phyloP scores from a whole-genome alignment of 1,140 invertebrate species.

The Caenorhabditis tropicalis region DNA sequence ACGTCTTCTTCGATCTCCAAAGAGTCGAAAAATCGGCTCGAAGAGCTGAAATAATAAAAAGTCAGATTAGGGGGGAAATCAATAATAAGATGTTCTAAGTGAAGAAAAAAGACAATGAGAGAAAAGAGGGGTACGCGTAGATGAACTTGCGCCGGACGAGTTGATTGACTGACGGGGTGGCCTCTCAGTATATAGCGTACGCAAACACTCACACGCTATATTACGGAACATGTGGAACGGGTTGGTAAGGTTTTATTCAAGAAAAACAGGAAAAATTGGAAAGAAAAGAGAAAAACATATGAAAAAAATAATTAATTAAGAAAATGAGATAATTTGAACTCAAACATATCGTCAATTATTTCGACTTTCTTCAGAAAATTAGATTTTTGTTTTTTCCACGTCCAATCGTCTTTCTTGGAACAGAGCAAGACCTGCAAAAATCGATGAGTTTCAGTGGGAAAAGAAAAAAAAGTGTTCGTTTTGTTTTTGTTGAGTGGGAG shows the following conservation, averaged over 20 bases:
- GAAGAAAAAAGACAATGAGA: conserved; percentile 8
- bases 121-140: background rate
- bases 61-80: background rate
- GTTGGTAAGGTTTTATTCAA: background rate
- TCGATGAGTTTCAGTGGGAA: conserved; percentile 6
- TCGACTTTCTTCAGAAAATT: background rate
- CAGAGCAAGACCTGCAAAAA: conserved; percentile 34
- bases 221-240: background rate
- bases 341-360: conserved; percentile 1
- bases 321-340: background rate
- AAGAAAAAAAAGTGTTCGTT: background rate
- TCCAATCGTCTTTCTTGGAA: conserved; percentile 35
- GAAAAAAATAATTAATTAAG: background rate
- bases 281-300: background rate
- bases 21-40: no score
- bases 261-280: background rate
- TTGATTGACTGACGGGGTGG: conserved; percentile 9
- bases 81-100: background rate
- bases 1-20: no score
- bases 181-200: background rate
- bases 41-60: background rate
- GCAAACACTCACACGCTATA: conserved; percentile 2
- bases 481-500: no score
- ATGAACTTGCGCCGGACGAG: background rate
- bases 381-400: conserved; percentile 4